These are phyloP conservation scores for Gavialis gangeticus DNA, from an alignment of 2,113 vertebrate genomes.

Conservation along the genomic window DNA sequence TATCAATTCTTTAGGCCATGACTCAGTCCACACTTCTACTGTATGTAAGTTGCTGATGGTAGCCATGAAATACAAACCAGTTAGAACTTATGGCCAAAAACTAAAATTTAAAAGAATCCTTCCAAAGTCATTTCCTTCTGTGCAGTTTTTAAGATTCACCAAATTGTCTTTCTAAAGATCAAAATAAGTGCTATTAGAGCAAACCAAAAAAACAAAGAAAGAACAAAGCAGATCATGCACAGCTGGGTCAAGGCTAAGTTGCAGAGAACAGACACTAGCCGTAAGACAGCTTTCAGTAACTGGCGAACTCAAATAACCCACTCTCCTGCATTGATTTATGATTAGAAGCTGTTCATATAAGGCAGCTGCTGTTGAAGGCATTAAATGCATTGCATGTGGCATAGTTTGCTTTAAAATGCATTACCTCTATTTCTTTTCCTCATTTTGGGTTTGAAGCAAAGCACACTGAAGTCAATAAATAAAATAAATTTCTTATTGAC, in stretches of 20 bases:
- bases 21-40: rapidly evolving
- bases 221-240: rapidly evolving
- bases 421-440: background rate
- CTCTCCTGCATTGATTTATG: rapidly evolving
- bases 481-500: background rate
- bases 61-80: background rate
- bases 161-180: background rate
- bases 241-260: background rate
- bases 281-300: background rate
- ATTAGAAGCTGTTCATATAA: rapidly evolving
- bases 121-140: background rate
- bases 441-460: background rate
- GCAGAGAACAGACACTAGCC: rapidly evolving
- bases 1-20: rapidly evolving
- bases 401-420: rapidly evolving
- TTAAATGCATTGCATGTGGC: rapidly evolving
- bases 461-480: background rate
- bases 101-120: background rate
- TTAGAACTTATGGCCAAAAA: background rate
- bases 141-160: background rate
- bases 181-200: background rate
- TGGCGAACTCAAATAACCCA: rapidly evolving
- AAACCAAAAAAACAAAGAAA: background rate
- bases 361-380: background rate
- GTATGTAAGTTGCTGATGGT: rapidly evolving